phyloP scores from a whole-genome alignment of 2,113 vertebrate genomes.

The Thunnus thynnus region DNA sequence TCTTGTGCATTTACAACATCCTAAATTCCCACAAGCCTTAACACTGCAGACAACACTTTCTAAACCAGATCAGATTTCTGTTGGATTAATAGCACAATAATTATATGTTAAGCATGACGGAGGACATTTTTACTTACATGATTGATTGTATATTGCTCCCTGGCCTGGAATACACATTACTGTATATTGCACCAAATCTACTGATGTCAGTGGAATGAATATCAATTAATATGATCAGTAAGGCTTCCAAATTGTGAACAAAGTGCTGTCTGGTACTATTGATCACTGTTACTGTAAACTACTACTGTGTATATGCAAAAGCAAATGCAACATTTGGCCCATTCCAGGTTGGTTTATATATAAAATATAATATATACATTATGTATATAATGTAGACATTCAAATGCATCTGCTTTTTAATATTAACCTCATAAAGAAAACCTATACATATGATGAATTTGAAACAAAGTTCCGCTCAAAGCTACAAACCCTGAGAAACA shows the following conservation, averaged over 20 bases:
- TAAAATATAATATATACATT: too few species aligned
- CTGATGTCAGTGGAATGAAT: not conserved
- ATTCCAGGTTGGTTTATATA: too few species aligned
- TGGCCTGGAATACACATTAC: not conserved
- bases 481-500: too few species aligned
- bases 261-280: too few species aligned
- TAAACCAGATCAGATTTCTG: conserved; percentile 32
- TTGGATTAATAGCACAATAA: conserved; percentile 35
- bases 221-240: not conserved
- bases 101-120: conserved; percentile 30
- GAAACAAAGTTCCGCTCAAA: too few species aligned
- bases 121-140: conserved; percentile 24
- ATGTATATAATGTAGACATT: too few species aligned
- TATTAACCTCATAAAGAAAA: too few species aligned
- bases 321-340: too few species aligned
- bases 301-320: too few species aligned
- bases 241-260: not conserved
- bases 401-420: too few species aligned
- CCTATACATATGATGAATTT: too few species aligned
- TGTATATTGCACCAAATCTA: conserved; percentile 1
- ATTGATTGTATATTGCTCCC: not conserved
- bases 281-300: too few species aligned
- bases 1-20: conserved; percentile 36
- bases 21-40: conserved; percentile 20
- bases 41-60: not conserved